phyloP scores from a whole-genome alignment of 2,113 vertebrate genomes.

The Ahaetulla prasina region DNA sequence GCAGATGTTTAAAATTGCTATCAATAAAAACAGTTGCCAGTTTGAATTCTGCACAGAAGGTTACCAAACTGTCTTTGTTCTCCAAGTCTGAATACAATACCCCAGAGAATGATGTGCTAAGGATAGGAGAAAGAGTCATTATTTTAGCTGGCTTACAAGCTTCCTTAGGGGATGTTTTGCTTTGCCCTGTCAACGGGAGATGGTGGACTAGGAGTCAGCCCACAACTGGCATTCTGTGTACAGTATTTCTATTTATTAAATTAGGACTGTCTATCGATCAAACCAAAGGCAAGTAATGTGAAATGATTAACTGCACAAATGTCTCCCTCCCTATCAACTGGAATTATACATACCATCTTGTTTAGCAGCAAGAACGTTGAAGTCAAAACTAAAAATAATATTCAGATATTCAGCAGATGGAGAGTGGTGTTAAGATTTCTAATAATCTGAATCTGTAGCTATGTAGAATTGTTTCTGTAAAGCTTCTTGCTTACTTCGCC shows the following conservation, averaged over 20 bases:
- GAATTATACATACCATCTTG: not conserved
- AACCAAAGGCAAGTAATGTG: not conserved
- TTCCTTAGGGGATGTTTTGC: not conserved
- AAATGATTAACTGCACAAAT: not conserved
- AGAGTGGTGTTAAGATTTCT: not conserved
- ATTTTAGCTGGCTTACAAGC: not conserved
- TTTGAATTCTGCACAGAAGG: not conserved
- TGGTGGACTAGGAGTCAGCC: not conserved
- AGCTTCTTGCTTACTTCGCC: not conserved
- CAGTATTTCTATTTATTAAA: not conserved
- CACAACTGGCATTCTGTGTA: not conserved
- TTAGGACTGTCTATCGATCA: not conserved
- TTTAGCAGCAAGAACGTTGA: not conserved
- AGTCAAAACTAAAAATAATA: not conserved
- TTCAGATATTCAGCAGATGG: slow-evolving; percentile 4
- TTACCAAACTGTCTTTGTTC: not conserved
- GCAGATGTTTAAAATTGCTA: not conserved
- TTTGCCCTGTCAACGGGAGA: not conserved
- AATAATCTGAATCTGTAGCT: not conserved
- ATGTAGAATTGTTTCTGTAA: not conserved
- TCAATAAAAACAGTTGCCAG: not conserved
- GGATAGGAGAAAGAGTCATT: not conserved
- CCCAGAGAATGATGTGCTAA: not conserved
- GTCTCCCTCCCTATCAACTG: not conserved
- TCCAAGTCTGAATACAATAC: not conserved